These are phyloP conservation scores for Eremophila alpestris DNA, from an alignment of 2,797 vertebrate species.

Conservation along the genomic window DNA sequence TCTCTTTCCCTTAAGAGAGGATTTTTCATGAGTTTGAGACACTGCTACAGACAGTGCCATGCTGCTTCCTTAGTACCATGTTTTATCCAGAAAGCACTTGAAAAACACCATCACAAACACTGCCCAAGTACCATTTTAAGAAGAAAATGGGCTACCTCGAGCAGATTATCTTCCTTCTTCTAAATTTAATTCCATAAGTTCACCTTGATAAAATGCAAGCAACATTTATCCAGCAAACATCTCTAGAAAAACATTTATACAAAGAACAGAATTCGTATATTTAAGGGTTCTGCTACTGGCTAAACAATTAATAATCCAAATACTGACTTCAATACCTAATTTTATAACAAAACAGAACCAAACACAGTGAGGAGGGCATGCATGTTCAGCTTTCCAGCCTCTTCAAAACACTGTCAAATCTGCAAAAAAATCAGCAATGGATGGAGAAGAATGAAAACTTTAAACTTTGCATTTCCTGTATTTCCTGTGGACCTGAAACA, in stretches of 20 bases:
- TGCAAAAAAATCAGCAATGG: not conserved
- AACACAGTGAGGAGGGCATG: not conserved
- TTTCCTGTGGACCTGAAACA: not conserved
- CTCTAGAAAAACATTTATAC: not conserved
- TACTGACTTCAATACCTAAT: not conserved
- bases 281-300: not conserved
- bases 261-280: not conserved
- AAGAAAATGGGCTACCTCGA: not conserved
- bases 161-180: not conserved
- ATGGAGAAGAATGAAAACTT: not conserved
- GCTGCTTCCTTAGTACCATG: fast-evolving
- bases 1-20: not conserved
- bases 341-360: not conserved
- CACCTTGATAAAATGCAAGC: not conserved
- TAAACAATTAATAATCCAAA: not conserved
- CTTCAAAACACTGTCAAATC: not conserved
- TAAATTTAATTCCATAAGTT: not conserved
- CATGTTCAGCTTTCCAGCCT: not conserved
- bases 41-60: not conserved
- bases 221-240: not conserved
- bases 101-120: not conserved
- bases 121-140: not conserved
- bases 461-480: not conserved
- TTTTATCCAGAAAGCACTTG: not conserved
- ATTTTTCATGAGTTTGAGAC: not conserved